These are phyloP conservation scores for Acanthosoma haemorrhoidale DNA, from an alignment of 2,888 invertebrate genomes.

Conservation along the genomic window DNA sequence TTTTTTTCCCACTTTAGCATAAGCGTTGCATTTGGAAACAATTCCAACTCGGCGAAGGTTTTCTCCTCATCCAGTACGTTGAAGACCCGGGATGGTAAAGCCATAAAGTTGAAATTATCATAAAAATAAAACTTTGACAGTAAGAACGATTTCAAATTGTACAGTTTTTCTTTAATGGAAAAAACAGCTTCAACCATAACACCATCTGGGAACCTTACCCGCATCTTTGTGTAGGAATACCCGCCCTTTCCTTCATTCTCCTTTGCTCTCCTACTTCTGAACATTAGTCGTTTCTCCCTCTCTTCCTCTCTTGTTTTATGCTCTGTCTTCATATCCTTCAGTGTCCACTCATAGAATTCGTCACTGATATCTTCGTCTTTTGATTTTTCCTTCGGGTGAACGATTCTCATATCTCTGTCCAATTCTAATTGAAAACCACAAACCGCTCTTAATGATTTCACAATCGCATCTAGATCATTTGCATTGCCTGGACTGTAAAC, in stretches of 20 bases:
- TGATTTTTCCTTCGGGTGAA: not conserved
- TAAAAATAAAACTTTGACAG: not conserved
- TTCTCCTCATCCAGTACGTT: not conserved
- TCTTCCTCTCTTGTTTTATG: not conserved
- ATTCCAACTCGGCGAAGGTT: not conserved
- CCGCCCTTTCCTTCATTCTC: not conserved
- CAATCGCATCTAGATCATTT: not conserved
- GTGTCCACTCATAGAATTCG: not conserved
- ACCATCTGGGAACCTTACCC: not conserved
- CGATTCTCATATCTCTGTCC: not conserved
- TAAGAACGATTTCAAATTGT: not conserved
- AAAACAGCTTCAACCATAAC: not conserved
- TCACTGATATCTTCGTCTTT: not conserved
- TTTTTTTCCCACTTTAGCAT: conserved; percentile 1
- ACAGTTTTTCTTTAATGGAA: not conserved
- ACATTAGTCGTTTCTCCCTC: not conserved
- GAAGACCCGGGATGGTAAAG: not conserved
- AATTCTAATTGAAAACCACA: not conserved
- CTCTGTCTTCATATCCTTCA: not conserved
- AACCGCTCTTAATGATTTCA: not conserved
- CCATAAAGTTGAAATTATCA: not conserved
- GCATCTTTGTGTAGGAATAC: not conserved
- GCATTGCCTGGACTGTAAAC: not conserved
- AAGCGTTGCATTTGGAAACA: not conserved
- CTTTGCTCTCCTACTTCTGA: not conserved